Percentiles rank a stretch among this genome's conserved stretches.
phyloP scores from a whole-genome alignment of 1,140 invertebrate species.

The Lasioglossum baleicum region DNA sequence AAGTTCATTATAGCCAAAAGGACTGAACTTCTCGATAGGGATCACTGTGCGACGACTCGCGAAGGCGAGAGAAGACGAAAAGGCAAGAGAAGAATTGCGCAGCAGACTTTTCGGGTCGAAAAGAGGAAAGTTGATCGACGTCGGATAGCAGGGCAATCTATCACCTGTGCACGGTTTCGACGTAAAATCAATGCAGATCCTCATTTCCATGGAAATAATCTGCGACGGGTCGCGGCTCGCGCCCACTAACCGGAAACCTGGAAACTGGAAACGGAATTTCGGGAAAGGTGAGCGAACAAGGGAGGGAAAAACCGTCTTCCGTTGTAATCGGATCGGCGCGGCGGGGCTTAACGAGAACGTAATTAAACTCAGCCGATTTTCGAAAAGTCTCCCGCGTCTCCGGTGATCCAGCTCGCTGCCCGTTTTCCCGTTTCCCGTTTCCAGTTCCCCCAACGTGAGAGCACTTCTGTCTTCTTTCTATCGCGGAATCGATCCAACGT shows the following conservation, averaged over 20 bases:
- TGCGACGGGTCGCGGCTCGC: not conserved
- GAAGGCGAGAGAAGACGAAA: too few species aligned
- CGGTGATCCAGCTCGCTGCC: too few species aligned
- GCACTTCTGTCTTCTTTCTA: not conserved
- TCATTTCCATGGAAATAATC: constrained; percentile 58
- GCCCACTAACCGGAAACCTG: not conserved
- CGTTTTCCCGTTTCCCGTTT: too few species aligned
- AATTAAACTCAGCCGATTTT: constrained; percentile 51
- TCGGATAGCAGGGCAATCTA: constrained; percentile 44
- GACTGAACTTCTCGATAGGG: too few species aligned
- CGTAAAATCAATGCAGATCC: constrained; percentile 57
- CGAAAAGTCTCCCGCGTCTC: too few species aligned
- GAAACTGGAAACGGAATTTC: not conserved
- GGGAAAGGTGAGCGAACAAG: not conserved
- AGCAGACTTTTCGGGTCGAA: constrained; percentile 8
- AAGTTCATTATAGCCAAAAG: too few species aligned
- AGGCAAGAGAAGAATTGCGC: not conserved
- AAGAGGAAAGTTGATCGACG: constrained; percentile 36
- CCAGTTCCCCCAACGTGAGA: too few species aligned
- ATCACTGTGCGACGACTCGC: too few species aligned
- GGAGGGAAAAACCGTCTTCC: constrained; percentile 2
- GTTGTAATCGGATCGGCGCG: constrained; percentile 9
- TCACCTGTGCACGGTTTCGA: constrained; percentile 46
- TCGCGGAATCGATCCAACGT: not conserved
- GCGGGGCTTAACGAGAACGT: constrained; percentile 36